Base-by-base conservation (phyloP, 1,140 invertebrate genomes). In the Heterodera carotae region DNA sequence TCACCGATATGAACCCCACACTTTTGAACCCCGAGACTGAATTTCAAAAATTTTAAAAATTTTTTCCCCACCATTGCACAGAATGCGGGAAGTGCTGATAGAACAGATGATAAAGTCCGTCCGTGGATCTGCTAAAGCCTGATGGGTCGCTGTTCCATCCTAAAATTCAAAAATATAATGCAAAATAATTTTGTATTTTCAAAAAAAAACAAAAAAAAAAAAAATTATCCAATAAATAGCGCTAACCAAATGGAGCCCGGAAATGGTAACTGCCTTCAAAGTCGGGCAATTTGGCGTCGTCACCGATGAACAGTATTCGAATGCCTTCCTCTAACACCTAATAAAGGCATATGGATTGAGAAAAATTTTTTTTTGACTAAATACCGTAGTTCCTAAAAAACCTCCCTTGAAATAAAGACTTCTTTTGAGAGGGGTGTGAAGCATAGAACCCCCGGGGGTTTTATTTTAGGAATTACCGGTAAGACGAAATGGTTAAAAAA, bases 241-340 rank as follows among this genome's bases (percentile, higher is more conserved):
- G n/a, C n/a, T 56, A 70, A 12, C 75, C 75, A 69, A 71, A 71
- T 33, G 69, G 69, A 53, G 69, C 29, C 7, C 69, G 48, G 59
- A 71, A 71, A n/a, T 71, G 69, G 59, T 56, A 71, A 25, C 69
- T 71, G 22, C 59, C 48, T 7, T 48, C 69, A 22, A 56, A 22
- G 48, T 1, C 5, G 48, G 48, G 48, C 48, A 56, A 56, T 56
- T 56, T 56, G 48, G 48, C 48, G 5, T 56, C 22, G 15, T 56
- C 48, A 2, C 22, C 22, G 48, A 56, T 22, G 48, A 56, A 56
- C 15, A 56, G 12, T 22, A 56, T 56, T 12, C 48, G 48, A 56
- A 56, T 56, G 48, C 48, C 48, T 56, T 56, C 48, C 48, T 56
- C 48, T 22, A 56, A 22, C 15, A 56, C 48, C 48, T 56, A 18